These are phyloP conservation scores for Rhyacichthys aspro DNA, from an alignment of 2,797 vertebrate species.

Conservation along the genomic window DNA sequence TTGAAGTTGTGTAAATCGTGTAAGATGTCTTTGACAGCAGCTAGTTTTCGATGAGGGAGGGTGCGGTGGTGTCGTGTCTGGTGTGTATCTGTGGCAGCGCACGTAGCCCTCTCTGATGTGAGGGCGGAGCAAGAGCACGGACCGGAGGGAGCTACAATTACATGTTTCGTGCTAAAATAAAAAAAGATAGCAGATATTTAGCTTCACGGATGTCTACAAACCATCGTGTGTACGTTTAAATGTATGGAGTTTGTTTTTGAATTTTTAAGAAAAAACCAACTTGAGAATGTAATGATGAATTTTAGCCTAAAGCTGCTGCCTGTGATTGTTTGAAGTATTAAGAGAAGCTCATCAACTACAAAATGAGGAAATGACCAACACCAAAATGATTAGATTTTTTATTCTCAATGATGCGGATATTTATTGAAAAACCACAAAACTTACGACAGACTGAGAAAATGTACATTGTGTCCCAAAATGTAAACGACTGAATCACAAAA, in stretches of 20 bases:
- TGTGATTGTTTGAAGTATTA: too few relatives aligned
- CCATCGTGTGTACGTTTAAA: too few relatives aligned
- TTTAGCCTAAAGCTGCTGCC: too few relatives aligned
- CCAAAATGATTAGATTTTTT: too few relatives aligned
- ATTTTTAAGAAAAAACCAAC: too few relatives aligned
- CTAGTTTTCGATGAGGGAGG: background rate
- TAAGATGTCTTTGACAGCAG: background rate
- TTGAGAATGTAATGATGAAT: too few relatives aligned
- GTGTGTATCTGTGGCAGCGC: conserved; percentile 49
- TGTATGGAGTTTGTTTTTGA: background rate
- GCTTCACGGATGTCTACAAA: background rate
- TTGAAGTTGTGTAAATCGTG: background rate
- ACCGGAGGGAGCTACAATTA: conserved; percentile 6
- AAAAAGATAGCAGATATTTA: background rate
- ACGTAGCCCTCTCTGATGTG: conserved; percentile 63
- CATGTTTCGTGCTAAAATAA: background rate
- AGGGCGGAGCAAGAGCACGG: conserved; percentile 40
- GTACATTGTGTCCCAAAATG: background rate
- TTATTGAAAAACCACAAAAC: background rate
- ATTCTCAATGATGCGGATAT: too few relatives aligned
- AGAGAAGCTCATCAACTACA: too few relatives aligned
- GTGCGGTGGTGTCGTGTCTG: conserved; percentile 9
- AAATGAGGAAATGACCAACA: too few relatives aligned
- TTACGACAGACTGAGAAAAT: background rate
- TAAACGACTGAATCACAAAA: background rate